Evolutionary conservation across 2,888 invertebrate genomes (phyloP), one percentile per base, ranked within the genome.

Genomic region (Graphium colonna): DNA sequence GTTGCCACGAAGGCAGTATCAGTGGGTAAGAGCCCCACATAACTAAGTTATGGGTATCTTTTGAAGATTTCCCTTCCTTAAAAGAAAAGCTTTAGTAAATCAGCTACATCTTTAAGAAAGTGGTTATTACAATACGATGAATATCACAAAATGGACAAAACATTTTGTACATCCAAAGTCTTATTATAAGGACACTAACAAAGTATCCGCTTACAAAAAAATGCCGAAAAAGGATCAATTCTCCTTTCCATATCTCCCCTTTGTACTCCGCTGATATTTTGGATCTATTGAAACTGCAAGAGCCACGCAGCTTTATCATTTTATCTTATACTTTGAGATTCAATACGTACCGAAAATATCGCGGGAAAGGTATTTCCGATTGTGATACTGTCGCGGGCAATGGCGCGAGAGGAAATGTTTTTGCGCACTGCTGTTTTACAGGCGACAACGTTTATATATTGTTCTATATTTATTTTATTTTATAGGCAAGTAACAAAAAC

Each of bases 311-410:
- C 64, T 65, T 68, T 66, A 69, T 73, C 71, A 69, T 64, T 61
- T 62, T 61, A 61, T 66, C 63, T 63, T 62, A 69, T 68, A 64
- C 64, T 65, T 74, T 71, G 63, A 64, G 65, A 70, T 65, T 72
- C 68, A 68, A 69, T 73, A 71, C 40, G 44, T 43, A 21, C 49
- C 41, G 45, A 45, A 54, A 49, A 66, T 61, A 57, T 59, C 62
- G 67, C 62, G 65, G 69, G 64, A 68, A 58, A 68, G 64, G 67
- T 67, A 66, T 67, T 63, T n/a, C 65, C 60, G 62, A 62, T 64
- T 72, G 67, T 60, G 57, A 67, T 65, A 58, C 59, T 58, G 60
- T 61, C 57, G 45, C 51, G 52, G 49, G 56, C 56, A 48, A 49
- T 49, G 47, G 21, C 13, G 36, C 43, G 46, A 51, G 52, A 46